phyloP scores from a whole-genome alignment of 1,140 invertebrate genomes.

The Magallana angulata region DNA sequence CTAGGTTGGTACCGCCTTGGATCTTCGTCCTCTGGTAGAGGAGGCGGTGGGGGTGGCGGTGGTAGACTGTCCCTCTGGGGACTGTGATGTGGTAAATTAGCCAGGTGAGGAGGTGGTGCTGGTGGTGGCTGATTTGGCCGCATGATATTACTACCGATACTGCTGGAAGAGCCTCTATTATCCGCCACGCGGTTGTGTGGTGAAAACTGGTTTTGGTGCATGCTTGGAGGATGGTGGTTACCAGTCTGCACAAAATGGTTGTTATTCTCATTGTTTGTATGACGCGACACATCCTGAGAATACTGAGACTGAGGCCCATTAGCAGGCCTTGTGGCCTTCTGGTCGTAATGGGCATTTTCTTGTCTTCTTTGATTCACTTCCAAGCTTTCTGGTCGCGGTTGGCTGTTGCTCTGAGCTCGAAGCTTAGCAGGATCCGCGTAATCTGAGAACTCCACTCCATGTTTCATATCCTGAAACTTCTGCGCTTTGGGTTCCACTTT shows the following conservation, averaged over 20 bases:
- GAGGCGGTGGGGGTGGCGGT: slow-evolving; percentile 92
- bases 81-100: slow-evolving; percentile 61
- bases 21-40: slow-evolving; percentile 58
- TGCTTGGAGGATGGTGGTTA: neutral
- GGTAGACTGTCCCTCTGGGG: slow-evolving; percentile 86
- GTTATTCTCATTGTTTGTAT: neutral
- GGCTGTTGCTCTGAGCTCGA: neutral
- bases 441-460: slow-evolving; percentile 67
- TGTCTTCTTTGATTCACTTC: neutral
- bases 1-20: slow-evolving; percentile 56
- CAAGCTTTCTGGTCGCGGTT: neutral
- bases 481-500: slow-evolving; percentile 65
- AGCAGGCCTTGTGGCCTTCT: slow-evolving; percentile 18
- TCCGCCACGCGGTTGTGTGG: slow-evolving; percentile 4
- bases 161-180: slow-evolving; percentile 47
- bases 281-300: slow-evolving; percentile 27
- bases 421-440: slow-evolving; percentile 50
- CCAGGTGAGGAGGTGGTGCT: slow-evolving; percentile 83
- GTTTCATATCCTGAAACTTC: slow-evolving; percentile 65
- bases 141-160: slow-evolving; percentile 56
- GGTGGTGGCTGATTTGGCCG: slow-evolving; percentile 78
- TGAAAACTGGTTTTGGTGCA: slow-evolving; percentile 21
- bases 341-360: neutral
- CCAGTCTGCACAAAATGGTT: neutral
- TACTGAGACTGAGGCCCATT: slow-evolving; percentile 51